A percentile compares a stretch with the other conserved stretches of the same genome.
phyloP scores from a whole-genome alignment of 2,797 vertebrate species.

The Gorsachius magnificus region DNA sequence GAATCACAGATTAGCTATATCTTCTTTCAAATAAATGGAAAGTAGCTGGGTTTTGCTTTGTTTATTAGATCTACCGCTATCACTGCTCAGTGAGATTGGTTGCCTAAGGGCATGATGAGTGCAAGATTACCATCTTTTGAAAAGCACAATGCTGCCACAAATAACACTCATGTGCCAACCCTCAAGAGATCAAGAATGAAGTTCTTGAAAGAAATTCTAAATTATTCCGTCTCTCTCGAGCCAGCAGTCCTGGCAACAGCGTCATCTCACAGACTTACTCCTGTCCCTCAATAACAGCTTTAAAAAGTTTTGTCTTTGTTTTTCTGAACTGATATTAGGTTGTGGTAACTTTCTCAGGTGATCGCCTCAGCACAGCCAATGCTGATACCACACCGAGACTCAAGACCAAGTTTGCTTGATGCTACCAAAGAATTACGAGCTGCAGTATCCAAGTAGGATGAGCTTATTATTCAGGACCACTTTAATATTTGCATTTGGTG shows the following conservation, averaged over 20 bases:
- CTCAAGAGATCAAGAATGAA: background rate
- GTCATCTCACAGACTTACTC: background rate
- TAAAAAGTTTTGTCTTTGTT: background rate
- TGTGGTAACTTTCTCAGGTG: background rate
- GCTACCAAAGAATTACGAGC: background rate
- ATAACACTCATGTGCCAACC: background rate
- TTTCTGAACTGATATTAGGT: background rate
- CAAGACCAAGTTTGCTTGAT: background rate
- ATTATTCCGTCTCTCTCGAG: background rate
- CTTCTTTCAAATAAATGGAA: constrained; percentile 37
- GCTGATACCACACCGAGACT: accelerated
- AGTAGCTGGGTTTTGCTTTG: background rate
- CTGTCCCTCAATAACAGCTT: background rate
- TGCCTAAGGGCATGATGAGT: constrained; percentile 8
- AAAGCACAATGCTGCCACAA: background rate
- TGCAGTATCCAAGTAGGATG: background rate
- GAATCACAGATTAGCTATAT: constrained; percentile 40
- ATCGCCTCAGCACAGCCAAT: background rate
- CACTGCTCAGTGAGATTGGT: background rate
- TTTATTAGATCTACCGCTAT: constrained; percentile 34
- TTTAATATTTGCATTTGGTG: background rate
- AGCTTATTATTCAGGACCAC: background rate
- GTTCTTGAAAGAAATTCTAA: background rate
- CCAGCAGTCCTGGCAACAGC: background rate
- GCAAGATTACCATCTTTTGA: constrained; percentile 2